Base-by-base conservation (phyloP, 2,113 vertebrate genomes). In the Colinus virginianus region DNA sequence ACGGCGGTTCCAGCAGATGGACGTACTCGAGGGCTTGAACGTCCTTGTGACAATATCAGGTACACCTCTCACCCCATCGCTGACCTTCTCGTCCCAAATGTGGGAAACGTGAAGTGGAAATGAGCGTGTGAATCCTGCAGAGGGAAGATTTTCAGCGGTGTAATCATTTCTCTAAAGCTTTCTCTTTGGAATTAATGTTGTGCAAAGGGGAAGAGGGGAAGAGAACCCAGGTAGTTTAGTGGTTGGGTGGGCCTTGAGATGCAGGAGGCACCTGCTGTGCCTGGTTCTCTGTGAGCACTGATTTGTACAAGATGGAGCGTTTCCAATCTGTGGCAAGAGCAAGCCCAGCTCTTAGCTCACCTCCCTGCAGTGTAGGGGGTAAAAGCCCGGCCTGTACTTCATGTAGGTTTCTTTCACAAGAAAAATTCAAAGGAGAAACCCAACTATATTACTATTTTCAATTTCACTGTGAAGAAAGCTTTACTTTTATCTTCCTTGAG, bases 41-140 rank as follows among this genome's bases (percentile, higher is more conserved):
- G 99, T 99, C 89, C 98, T 99, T 6, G 99, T 99, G 91, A 99
- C 99, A 90, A 99, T 99, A 97, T 99, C 99, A 97, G 99, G 99
- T 99, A 92, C 9, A 42, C 70, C 46, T 59, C 51, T 53, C 51
- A 53, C 26, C 51, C 51, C 51, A 53, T 53, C 51, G 5, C 51
- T 30, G 26, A 53, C 15, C 26, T 53, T 28, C 51, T 53, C 14
- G 26, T 53, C 28, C 51, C 51, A 61, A 14, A 28, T 46, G 17
- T 46, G 22, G 32, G 53, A 34, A 43, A n/a, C 14, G 23, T n/a
- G 32, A 26, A 59, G 55, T 59, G 72, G 55, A 59, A 28, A 16
- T 45, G 11, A 46, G 42, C 22, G 30, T 67, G 42, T 5, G 30
- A n/a, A 23, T 46, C 32, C 42, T 16, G 42, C 13, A 13, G 66